Percentiles rank a stretch among this genome's conserved stretches.
These are phyloP conservation scores for Malachius bipustulatus DNA, from an alignment of 2,888 invertebrate species.

Conservation along the genomic window DNA sequence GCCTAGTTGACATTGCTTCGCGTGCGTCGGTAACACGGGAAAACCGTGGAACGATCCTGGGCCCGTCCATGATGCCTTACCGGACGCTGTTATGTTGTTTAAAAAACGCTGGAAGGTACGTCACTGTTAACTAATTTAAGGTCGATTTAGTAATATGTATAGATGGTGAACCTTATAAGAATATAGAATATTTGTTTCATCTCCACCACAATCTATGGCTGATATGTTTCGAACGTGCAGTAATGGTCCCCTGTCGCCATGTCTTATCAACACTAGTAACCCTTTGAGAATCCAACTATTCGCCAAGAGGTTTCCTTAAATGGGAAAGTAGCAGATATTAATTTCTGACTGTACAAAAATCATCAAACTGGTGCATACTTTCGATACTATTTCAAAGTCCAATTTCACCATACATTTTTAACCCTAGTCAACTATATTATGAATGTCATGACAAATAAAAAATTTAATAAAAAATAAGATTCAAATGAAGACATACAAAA, in stretches of 20 bases:
- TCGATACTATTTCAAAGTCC: too few species aligned
- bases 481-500: too few species aligned
- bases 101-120: conserved; percentile 41
- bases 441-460: too few species aligned
- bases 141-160: not conserved
- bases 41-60: conserved; percentile 77
- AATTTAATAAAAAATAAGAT: too few species aligned
- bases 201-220: conserved; percentile 60
- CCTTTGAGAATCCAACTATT: conserved; percentile 55
- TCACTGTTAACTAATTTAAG: not conserved
- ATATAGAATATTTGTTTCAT: conserved; percentile 29
- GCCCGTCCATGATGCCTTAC: conserved; percentile 61
- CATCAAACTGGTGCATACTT: too few species aligned
- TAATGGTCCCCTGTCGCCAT: conserved; percentile 82
- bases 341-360: too few species aligned
- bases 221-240: conserved; percentile 70
- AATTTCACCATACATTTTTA: too few species aligned
- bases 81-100: conserved; percentile 42
- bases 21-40: conserved; percentile 56
- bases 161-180: conserved; percentile 33
- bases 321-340: too few species aligned
- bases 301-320: conserved; percentile 36
- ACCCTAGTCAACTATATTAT: too few species aligned
- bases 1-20: conserved; percentile 65
- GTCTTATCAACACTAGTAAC: conserved; percentile 65